Evolutionary conservation across 35 echinoderm and acorn worm genomes (phyloP), one percentile per base, ranked within the genome.

Genomic region (Apostichopus parvimensis): DNA sequence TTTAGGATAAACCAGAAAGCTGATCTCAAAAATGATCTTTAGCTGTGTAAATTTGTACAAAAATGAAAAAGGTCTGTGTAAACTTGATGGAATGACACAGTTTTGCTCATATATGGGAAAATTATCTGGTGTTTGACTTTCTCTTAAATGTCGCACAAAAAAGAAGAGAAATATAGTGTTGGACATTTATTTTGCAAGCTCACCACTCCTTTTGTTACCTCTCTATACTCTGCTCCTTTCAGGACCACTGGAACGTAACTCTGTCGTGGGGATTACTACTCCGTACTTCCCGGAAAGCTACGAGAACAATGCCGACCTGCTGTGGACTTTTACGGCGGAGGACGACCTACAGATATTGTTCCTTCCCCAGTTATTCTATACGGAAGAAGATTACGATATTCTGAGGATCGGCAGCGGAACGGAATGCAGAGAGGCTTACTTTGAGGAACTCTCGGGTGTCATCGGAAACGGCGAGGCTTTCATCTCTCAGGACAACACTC

Each of bases 301-400:
- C 24, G 57, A 20, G 10, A 88, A 88, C n/a, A 88, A 73, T 12
- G 86, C 86, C 45, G 34, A 88, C 6, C 17, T 66, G 6, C 34
- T 25, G 64, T 88, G 86, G 86, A 88, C 86, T 14, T 88, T 66
- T 61, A 54, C 7, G 23, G 60, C 86, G 7, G 57, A 64, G 28
- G 64, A 73, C 1, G 86, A 57, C 23, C 20, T 28, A 25, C 6
- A 14, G 5, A 68, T 88, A 8, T 15, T 66, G 21, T 28, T 88
- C 8, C 22, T 24, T 9, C 86, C 61, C 5, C 8, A 52, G 13
- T 8, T 72, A 55, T 88, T 88, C 57, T 10, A 72, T 23, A 88
- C 86, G 15, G 86, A 88, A 23, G 86, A 88, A 73, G 57, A 18
- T 20, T 88, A 10, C 52, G 86, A 88, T 54, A 1, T 72, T 25